Percentiles rank a stretch among this genome's conserved stretches.
These are phyloP conservation scores for Tetranychus piercei DNA, from an alignment of 2,888 invertebrate genomes.

Conservation along the genomic window DNA sequence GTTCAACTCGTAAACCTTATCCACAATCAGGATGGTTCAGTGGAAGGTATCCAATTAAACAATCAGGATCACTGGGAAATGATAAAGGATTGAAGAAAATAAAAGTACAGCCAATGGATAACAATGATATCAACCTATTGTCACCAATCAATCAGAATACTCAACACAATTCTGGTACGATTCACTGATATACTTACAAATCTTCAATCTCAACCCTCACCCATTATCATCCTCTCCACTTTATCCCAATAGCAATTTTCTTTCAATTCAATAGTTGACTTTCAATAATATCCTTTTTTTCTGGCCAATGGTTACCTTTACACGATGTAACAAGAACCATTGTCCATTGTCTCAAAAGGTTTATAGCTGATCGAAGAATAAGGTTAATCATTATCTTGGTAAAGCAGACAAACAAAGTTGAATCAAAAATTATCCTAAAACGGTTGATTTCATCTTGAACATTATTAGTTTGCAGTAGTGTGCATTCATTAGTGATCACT, in stretches of 20 bases:
- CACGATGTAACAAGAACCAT: too few species aligned
- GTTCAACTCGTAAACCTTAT: neutral
- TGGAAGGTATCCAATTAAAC: neutral
- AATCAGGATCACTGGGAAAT: neutral
- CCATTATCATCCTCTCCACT: neutral
- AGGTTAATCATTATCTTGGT: too few species aligned
- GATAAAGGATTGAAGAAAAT: neutral
- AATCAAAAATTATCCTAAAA: too few species aligned
- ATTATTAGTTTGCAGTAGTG: too few species aligned
- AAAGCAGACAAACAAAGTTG: too few species aligned
- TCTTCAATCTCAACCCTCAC: neutral
- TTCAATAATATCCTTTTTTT: too few species aligned
- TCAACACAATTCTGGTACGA: neutral
- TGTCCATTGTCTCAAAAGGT: too few species aligned
- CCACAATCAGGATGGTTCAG: neutral
- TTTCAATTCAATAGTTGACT: too few species aligned
- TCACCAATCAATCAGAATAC: slow-evolving; percentile 1
- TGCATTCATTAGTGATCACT: too few species aligned
- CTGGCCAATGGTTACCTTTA: too few species aligned
- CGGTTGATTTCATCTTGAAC: too few species aligned
- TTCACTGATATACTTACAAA: neutral
- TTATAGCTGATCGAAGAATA: too few species aligned
- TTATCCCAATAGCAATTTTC: neutral
- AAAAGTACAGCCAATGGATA: neutral
- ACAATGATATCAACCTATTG: neutral